phyloP scores from a whole-genome alignment of 1,140 invertebrate genomes.

The Bombus pascuorum region DNA sequence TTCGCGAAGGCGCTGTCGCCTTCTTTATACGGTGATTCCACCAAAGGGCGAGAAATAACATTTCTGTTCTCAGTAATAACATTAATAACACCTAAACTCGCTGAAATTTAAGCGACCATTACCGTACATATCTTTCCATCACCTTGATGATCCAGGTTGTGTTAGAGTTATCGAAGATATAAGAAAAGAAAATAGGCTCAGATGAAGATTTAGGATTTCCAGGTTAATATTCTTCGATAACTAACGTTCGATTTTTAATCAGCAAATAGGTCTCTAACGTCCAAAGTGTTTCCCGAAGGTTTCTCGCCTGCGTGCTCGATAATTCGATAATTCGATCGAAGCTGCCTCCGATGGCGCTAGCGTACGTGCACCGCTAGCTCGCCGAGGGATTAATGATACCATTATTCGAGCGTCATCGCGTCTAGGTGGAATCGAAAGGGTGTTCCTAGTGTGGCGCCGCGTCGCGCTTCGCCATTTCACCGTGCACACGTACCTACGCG shows the following conservation, averaged over 20 bases:
- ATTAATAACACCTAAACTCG: too few relatives aligned
- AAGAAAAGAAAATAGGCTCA: too few relatives aligned
- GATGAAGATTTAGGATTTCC: background rate
- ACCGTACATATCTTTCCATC: background rate
- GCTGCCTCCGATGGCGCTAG: too few relatives aligned
- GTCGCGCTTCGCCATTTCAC: background rate
- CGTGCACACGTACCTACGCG: background rate
- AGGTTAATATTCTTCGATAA: background rate
- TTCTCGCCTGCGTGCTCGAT: background rate
- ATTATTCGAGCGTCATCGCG: slow-evolving; percentile 49
- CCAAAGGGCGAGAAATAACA: too few relatives aligned
- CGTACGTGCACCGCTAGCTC: slow-evolving; percentile 5
- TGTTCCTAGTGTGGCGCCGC: background rate
- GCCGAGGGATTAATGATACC: slow-evolving; percentile 48
- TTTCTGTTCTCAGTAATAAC: too few relatives aligned
- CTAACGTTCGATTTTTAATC: slow-evolving; percentile 13
- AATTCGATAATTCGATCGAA: slow-evolving; percentile 39
- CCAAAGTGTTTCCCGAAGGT: background rate
- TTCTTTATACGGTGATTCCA: too few relatives aligned
- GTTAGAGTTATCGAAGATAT: background rate
- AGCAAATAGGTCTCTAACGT: too few relatives aligned
- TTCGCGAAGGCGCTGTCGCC: background rate
- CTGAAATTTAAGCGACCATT: background rate
- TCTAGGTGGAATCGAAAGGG: slow-evolving; percentile 27
- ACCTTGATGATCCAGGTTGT: background rate